Evolutionary conservation across 2,888 invertebrate genomes (phyloP), one percentile per base, ranked within the genome.

Genomic region (Eupelmus urozonus): DNA sequence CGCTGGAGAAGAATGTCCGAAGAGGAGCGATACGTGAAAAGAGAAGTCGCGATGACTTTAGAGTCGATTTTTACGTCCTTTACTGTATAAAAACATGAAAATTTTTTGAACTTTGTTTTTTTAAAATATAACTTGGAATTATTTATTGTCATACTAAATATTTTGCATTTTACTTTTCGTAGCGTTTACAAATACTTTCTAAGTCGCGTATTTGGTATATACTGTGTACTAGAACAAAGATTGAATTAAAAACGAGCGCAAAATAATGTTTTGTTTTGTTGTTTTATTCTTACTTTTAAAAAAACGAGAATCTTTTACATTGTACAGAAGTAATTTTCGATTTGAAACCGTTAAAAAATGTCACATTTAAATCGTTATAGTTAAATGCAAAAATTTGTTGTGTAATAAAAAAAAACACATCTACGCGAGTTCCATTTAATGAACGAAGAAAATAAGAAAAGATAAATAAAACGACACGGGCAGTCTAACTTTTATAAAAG

Each of bases 131-230:
- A 45, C 27, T 27, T 66, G 42, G 62, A 72, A 67, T 78, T 78
- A 73, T 78, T 78, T 73, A 78, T 73, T 72, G 25, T 42, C 40
- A 63, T 42, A 57, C 57, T 59, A 20, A 66, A 62, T 70, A 18
- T 40, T 53, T 45, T 69, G 70, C 74, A 70, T 78, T 78, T 78
- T 74, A 53, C 13, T 65, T 66, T 73, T 49, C 53, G 20, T 74
- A 65, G 65, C 9, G 29, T 70, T 74, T 70, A 70, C 27, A 63
- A 75, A 67, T 57, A 60, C n/a, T 65, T 70, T 59, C 27, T 70
- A 59, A 76, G 71, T 65, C 51, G 63, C 60, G 59, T 57, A 72
- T 60, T 53, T 62, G 34, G 42, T 72, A 45, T 29, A 42, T 76
- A 23, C 27, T 45, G 18, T 45, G 18, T 49, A 51, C 57, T 65